Evolutionary conservation across 2,113 vertebrate species (phyloP), one percentile per base, ranked within the genome.

Genomic region (Gallinago paraguaiae): DNA sequence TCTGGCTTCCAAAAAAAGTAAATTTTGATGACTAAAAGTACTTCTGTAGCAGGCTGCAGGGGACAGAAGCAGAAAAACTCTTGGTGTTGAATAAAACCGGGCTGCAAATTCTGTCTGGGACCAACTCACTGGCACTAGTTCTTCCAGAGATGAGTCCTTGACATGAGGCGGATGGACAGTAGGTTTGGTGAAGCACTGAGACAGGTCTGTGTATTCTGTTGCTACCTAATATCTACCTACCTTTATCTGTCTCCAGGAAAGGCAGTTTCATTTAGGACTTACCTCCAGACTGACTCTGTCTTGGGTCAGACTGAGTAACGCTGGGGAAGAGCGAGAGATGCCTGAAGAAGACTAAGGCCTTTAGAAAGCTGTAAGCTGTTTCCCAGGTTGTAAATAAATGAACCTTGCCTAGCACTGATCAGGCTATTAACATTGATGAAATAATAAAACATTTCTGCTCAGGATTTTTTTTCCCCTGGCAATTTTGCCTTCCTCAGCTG

Each of bases 1-100:
- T 92, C 43, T 9, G 19, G 31, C 46, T 93, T 67, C 67, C 48
- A 87, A 88, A 97, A 54, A 97, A 96, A 92, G 97, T 97, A 98
- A 97, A 98, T 46, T 89, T 96, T 67, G 51, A 83, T 95, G 39
- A 56, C 92, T 90, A 48, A 72, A 79, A 90, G 31, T 37, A 9
- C 63, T 93, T 10, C 57, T 25, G 13, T 15, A 50, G 31, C 4
- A 17, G 54, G 69, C 20, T 67, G 72, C 86, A 86, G 83, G 41
- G 60, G 31, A 92, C 79, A 85, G 41, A 43, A 43, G 82, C 60
- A 83, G 72, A 85, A 93, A 91, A 39, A 72, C 92, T 18, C 64
- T 54, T 39, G 11, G 10, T 37, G 90, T 93, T 92, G 61, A 91
- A 72, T 41, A 50, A 79, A 65, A 57, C 41, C 6, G 3, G 31